Evolutionary conservation across 1,140 invertebrate species (phyloP).

Genomic region (Tachypleus tridentatus): DNA sequence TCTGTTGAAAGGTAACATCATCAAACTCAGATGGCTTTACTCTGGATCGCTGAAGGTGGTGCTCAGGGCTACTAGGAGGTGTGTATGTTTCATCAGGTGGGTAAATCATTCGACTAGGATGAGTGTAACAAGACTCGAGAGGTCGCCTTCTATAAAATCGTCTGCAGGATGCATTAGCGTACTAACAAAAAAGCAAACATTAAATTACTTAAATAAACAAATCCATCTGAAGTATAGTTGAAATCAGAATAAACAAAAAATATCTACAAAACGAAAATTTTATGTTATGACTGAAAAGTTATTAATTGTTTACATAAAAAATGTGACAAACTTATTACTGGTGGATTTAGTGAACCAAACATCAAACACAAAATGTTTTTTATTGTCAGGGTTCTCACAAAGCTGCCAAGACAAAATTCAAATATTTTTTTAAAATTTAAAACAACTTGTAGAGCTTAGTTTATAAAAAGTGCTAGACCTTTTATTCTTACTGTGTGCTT

Average conservation of each 20-base stretch:
- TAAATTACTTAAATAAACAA: not conserved
- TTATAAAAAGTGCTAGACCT: too few relatives aligned
- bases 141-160: slow-evolving; percentile 71
- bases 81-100: slow-evolving; percentile 60
- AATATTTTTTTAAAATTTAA: too few relatives aligned
- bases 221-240: not conserved
- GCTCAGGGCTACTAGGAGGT: slow-evolving; percentile 52
- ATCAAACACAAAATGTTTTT: too few relatives aligned
- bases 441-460: too few relatives aligned
- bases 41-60: slow-evolving; percentile 5
- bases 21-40: slow-evolving; percentile 16
- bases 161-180: slow-evolving; percentile 69
- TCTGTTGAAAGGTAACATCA: slow-evolving; percentile 16
- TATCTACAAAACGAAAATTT: too few relatives aligned
- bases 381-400: too few relatives aligned
- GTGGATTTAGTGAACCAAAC: too few relatives aligned
- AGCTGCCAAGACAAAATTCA: too few relatives aligned
- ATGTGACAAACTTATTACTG: too few relatives aligned
- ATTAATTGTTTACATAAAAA: too few relatives aligned
- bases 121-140: slow-evolving; percentile 66
- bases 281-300: too few relatives aligned
- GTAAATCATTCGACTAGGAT: slow-evolving; percentile 87
- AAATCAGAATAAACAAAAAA: not conserved
- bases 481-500: too few relatives aligned
- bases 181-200: slow-evolving; percentile 35